A percentile compares a stretch with the other conserved stretches of the same genome.
These are phyloP conservation scores for Ammodytes dubius DNA, from an alignment of 2,113 vertebrate genomes.

Conservation along the genomic window DNA sequence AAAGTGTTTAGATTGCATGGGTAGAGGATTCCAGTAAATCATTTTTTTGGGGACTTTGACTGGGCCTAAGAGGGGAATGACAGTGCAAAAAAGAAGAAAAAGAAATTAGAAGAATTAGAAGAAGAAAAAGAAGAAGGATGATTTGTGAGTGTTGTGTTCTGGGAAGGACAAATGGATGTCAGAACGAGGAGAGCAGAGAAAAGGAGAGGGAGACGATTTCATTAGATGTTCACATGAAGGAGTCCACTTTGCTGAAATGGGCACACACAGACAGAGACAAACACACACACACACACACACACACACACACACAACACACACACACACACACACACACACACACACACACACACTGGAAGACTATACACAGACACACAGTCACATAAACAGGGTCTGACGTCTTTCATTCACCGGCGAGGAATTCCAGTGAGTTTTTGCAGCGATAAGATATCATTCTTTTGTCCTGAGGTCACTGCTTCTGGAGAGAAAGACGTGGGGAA, in stretches of 20 bases:
- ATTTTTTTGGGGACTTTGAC: conserved; percentile 33
- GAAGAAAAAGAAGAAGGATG: conserved; percentile 37
- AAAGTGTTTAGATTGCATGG: conserved; percentile 14
- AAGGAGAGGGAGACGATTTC: conserved; percentile 40
- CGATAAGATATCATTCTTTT: conserved; percentile 84
- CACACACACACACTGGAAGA: conserved; percentile 28
- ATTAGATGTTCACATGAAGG: conserved; percentile 49
- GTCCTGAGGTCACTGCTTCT: conserved; percentile 76
- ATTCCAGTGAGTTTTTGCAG: conserved; percentile 75
- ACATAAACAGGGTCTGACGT: conserved; percentile 68
- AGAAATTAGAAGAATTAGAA: background rate
- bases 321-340: conserved; percentile 30
- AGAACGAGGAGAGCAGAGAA: conserved; percentile 32
- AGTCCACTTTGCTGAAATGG: conserved; percentile 49
- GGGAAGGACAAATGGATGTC: conserved; percentile 70
- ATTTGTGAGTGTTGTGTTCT: conserved; percentile 64
- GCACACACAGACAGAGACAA: conserved; percentile 24
- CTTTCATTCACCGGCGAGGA: conserved; percentile 68
- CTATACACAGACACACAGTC: conserved; percentile 46
- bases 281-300: conserved; percentile 26
- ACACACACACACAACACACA: conserved; percentile 31
- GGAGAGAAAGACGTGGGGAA: conserved; percentile 20
- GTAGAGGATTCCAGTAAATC: conserved; percentile 29
- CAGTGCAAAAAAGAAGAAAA: conserved; percentile 37
- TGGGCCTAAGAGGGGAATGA: conserved; percentile 57